Conservation (phyloP, 2,888 invertebrate genomes). For the Philonicus albiceps region DNA sequence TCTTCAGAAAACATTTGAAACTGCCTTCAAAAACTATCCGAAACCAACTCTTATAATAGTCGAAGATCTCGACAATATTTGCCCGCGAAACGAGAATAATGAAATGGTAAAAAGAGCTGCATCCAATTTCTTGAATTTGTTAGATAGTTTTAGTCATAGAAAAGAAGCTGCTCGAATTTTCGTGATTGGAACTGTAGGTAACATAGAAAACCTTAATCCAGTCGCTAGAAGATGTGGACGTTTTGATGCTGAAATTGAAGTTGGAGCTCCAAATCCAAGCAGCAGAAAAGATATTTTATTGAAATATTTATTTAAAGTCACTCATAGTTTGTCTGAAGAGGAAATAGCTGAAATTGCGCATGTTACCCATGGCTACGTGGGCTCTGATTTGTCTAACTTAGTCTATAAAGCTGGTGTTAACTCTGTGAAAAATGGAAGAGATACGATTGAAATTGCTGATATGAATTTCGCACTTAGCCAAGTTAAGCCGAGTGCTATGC, state of each 20-base stretch:
- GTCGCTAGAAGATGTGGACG: constrained; percentile 80
- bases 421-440: constrained; percentile 64
- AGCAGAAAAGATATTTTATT: constrained; percentile 74
- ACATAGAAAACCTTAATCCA: constrained; percentile 79
- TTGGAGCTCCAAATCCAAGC: constrained; percentile 75
- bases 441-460: constrained; percentile 64
- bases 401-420: constrained; percentile 76
- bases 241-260: constrained; percentile 82
- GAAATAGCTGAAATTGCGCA: constrained; percentile 73
- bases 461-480: constrained; percentile 71
- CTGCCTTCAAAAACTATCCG: constrained; percentile 75
- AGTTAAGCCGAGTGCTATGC: constrained; percentile 89
- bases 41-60: constrained; percentile 82
- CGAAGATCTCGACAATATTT: constrained; percentile 86
- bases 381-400: constrained; percentile 82
- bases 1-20: constrained; percentile 72
- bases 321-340: constrained; percentile 66
- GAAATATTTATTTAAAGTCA: constrained; percentile 68
- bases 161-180: constrained; percentile 67
- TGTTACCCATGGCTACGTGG: constrained; percentile 88
- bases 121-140: constrained; percentile 68
- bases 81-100: constrained; percentile 65
- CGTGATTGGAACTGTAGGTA: constrained; percentile 80
- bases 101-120: constrained; percentile 74
- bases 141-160: constrained; percentile 70